phyloP scores from a whole-genome alignment of 2,113 vertebrate species.

The Platysternon megacephalum region DNA sequence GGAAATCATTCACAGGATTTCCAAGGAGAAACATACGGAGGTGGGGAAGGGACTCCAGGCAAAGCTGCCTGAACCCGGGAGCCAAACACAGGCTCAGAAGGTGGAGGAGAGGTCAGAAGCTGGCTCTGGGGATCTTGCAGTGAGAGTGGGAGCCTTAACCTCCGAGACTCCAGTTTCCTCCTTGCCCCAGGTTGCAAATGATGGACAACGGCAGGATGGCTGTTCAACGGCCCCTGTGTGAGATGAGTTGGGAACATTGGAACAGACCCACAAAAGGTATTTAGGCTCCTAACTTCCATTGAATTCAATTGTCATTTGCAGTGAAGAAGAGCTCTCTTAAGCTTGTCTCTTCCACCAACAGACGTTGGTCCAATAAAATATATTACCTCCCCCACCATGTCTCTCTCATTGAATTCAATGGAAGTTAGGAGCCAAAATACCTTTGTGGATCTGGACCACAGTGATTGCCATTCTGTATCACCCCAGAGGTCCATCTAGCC shows the following conservation, averaged over 20 bases:
- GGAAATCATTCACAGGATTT: background rate
- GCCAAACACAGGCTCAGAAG: background rate
- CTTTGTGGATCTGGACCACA: background rate
- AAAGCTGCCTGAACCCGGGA: background rate
- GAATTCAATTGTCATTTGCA: background rate
- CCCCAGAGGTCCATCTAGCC: background rate
- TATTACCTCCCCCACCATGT: background rate
- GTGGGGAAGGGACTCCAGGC: background rate
- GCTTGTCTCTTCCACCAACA: background rate
- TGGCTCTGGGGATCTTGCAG: background rate
- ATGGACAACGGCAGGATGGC: background rate
- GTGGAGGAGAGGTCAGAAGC: background rate
- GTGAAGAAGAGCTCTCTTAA: background rate
- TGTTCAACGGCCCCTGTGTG: background rate
- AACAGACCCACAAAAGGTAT: background rate
- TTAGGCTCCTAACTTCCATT: background rate
- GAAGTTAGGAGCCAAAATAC: background rate
- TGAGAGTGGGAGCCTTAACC: background rate
- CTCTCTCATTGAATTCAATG: background rate
- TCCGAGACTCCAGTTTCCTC: background rate
- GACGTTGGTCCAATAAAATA: background rate
- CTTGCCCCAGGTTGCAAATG: background rate
- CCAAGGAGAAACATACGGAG: background rate
- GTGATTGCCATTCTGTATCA: background rate
- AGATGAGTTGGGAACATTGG: background rate